Base-by-base conservation (phyloP, 2,888 invertebrate species). In the Drosophila fulvimacula region DNA sequence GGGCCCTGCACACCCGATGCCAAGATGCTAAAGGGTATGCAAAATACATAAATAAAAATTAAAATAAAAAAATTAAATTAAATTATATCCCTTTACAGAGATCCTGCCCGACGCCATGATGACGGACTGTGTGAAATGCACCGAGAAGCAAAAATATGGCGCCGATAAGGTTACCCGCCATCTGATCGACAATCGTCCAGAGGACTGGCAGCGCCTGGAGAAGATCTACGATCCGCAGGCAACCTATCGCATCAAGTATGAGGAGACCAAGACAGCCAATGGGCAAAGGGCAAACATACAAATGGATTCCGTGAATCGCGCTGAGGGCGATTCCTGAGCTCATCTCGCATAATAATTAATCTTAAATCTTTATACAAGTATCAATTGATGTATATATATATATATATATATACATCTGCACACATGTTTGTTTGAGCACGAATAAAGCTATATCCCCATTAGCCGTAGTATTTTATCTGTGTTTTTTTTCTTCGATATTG, bases 1-100 rank as follows among this genome's bases (percentile, higher is more conserved):
- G 95, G 94, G 13, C 94, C 93, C 46, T 96, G 96, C 90, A 95
- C 94, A 3, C 93, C 95, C 13, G 96, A 96, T 84, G 96, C 94
- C 69, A 94, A 94, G 81, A 95, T 95, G 91, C 92, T 96, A 2
- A 96, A 95, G 93, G 93, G 96, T 96, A 91, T 32, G 51, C 9
- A 17, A 30, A n/a, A 10, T 5, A 0, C 2, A 17, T 0, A 3
- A 15, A 0, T 9, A 0, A 17, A 15, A 17, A 15, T 19, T 5
- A 0, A 21, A 1, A 27, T 7, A 4, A 15, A 9, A 24, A 6
- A 1, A 7, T 1, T 21, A 3, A 21, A 10, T 27, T 5, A 6
- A 1, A 7, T 1, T 21, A 3, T 13, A 10, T 27, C 10, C 17
- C 0, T 11, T 21, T 24, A 13, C 92, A 96, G 96, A 93, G 62